These are phyloP conservation scores for Oryzias curvinotus DNA, from an alignment of 2,113 vertebrate genomes.

Conservation along the genomic window DNA sequence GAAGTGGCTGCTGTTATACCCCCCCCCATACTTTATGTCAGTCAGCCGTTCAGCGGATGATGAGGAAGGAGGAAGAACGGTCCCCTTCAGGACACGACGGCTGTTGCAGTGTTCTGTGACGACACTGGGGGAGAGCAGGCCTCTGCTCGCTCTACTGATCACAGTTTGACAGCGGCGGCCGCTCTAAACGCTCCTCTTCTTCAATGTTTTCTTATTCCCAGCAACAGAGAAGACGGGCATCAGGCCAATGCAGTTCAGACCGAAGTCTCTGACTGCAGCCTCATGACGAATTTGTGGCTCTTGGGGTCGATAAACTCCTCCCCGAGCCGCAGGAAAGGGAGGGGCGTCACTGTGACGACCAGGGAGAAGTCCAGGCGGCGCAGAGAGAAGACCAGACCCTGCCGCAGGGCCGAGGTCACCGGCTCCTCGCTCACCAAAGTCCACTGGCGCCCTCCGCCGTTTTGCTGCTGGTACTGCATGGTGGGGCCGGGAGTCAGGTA, in stretches of 20 bases:
- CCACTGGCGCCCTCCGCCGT: slow-evolving; percentile 92
- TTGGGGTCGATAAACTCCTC: slow-evolving; percentile 97
- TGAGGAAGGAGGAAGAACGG: slow-evolving; percentile 2
- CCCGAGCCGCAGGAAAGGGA: slow-evolving; percentile 90
- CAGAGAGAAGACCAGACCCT: slow-evolving; percentile 88
- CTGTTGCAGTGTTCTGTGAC: slow-evolving; percentile 24
- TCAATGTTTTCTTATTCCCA: slow-evolving; percentile 14
- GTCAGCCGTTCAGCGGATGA: slow-evolving; percentile 60
- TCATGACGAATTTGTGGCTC: slow-evolving; percentile 96
- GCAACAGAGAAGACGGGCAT: background rate
- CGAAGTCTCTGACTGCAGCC: slow-evolving; percentile 94
- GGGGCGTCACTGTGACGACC: slow-evolving; percentile 88
- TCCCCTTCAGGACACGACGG: slow-evolving; percentile 17
- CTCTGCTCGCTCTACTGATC: slow-evolving; percentile 33
- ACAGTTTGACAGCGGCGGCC: slow-evolving; percentile 40
- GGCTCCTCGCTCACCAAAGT: slow-evolving; percentile 94
- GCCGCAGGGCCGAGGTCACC: slow-evolving; percentile 88
- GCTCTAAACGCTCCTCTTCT: background rate
- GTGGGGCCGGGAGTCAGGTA: slow-evolving; percentile 90
- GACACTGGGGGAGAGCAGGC: slow-evolving; percentile 13
- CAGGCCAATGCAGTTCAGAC: slow-evolving; percentile 66
- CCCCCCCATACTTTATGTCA: slow-evolving; percentile 17
- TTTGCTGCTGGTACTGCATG: slow-evolving; percentile 93
- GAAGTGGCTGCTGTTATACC: slow-evolving; percentile 48
- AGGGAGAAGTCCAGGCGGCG: slow-evolving; percentile 92